phyloP scores from a whole-genome alignment of 1,140 invertebrate species.

The Eriosoma lanigerum region DNA sequence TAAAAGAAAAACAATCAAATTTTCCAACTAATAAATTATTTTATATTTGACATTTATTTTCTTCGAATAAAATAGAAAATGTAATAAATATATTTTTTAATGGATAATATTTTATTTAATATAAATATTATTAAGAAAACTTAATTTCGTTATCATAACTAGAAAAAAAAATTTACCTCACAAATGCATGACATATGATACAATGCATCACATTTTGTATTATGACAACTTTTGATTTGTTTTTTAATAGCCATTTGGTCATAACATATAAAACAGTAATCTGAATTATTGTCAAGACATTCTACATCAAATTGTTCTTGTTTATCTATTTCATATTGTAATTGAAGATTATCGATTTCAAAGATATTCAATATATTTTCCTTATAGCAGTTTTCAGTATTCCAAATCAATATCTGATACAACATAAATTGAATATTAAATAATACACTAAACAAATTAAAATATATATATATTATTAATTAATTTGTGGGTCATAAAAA shows the following conservation, averaged over 20 bases:
- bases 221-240: conserved; percentile 1
- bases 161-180: conserved; percentile 7
- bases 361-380: conserved; percentile 29
- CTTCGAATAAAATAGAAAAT: no score
- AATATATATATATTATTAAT: no score
- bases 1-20: no score
- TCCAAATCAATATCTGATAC: conserved; percentile 28
- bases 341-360: not conserved
- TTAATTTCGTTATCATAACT: no score
- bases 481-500: no score
- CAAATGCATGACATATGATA: conserved; percentile 46
- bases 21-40: no score
- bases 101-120: no score
- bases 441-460: no score
- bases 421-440: not conserved
- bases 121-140: no score
- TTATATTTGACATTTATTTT: no score
- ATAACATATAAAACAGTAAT: conserved; percentile 44
- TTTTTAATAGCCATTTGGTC: not conserved
- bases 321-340: not conserved
- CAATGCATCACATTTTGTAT: conserved; percentile 29
- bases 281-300: not conserved
- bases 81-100: no score
- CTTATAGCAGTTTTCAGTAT: conserved; percentile 20
- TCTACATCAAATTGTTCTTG: not conserved